Percentiles rank a stretch among this genome's conserved stretches.
phyloP scores from a whole-genome alignment of 2,113 vertebrate genomes.

The Rhadina sibilatrix region DNA sequence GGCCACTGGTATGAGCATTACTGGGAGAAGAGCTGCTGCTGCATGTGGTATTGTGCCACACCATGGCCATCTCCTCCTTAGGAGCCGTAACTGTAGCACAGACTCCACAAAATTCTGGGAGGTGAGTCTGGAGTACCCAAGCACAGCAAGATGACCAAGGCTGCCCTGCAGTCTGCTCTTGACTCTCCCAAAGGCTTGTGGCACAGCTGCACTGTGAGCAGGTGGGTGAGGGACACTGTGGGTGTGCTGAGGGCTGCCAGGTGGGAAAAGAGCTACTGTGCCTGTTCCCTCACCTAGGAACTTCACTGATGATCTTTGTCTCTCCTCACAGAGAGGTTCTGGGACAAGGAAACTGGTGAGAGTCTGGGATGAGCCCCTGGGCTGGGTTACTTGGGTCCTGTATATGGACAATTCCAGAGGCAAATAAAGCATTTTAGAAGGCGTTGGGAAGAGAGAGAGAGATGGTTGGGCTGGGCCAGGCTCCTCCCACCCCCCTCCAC shows the following conservation, averaged over 20 bases:
- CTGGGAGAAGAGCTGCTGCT: not conserved
- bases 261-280: not conserved
- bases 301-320: not conserved
- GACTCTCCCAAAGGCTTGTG: rapidly evolving
- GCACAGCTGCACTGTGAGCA: not conserved
- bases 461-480: no score
- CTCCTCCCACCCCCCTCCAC: not conserved
- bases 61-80: not conserved
- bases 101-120: not conserved
- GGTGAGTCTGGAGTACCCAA: not conserved
- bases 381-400: not conserved
- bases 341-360: not conserved
- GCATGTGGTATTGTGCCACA: not conserved
- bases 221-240: rapidly evolving
- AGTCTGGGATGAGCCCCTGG: not conserved
- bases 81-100: not conserved
- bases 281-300: not conserved
- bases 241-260: not conserved
- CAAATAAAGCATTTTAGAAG: not conserved
- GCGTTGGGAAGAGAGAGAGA: not conserved
- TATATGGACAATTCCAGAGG: not conserved
- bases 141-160: not conserved
- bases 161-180: not conserved
- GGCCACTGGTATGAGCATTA: not conserved
- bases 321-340: not conserved